Conservation (phyloP, 2,797 vertebrate genomes). For the Acridotheres tristis region DNA sequence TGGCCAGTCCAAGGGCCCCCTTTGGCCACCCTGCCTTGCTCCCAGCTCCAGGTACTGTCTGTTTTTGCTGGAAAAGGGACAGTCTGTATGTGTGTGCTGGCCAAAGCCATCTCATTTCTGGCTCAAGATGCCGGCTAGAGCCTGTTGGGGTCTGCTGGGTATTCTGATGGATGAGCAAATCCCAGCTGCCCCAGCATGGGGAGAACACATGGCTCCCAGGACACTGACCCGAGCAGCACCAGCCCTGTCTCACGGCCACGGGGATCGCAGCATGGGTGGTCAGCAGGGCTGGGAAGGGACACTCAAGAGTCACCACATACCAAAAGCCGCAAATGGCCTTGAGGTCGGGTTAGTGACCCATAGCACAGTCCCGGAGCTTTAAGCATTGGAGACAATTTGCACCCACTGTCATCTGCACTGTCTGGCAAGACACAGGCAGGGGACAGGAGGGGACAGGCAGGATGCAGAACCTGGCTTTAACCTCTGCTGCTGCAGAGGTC, state of each 20-base stretch:
- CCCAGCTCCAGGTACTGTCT: background rate
- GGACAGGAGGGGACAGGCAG: background rate
- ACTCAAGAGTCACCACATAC: background rate
- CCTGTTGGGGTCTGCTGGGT: background rate
- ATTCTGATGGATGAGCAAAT: background rate
- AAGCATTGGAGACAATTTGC: background rate
- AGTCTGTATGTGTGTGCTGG: background rate
- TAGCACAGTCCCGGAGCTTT: background rate
- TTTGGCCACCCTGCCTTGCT: background rate
- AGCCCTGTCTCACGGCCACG: rapidly evolving
- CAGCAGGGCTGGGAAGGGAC: background rate
- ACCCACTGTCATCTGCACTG: background rate
- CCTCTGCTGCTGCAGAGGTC: background rate
- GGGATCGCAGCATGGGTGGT: background rate
- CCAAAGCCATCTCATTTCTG: background rate
- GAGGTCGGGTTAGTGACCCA: background rate
- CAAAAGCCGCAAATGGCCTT: background rate
- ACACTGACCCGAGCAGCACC: rapidly evolving
- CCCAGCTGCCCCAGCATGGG: rapidly evolving
- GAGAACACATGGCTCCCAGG: background rate
- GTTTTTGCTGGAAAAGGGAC: background rate
- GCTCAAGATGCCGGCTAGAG: background rate
- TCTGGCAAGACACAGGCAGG: background rate
- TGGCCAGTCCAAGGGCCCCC: rapidly evolving
- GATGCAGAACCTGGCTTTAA: background rate